These are phyloP conservation scores for Euphydryas editha DNA, from an alignment of 2,888 invertebrate genomes.

Conservation along the genomic window DNA sequence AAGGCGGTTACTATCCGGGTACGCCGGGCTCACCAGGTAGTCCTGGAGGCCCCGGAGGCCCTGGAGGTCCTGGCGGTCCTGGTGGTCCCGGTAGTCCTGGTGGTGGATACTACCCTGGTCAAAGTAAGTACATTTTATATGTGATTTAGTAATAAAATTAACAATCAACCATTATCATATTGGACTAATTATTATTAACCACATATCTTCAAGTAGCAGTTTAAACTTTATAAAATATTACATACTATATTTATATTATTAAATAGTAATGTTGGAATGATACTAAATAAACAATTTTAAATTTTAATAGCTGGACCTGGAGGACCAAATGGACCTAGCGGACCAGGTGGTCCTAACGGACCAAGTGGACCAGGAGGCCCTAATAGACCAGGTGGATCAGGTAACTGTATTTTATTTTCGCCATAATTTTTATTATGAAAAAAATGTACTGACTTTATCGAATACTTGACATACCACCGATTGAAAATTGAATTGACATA, in stretches of 20 bases:
- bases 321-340: constrained; percentile 35
- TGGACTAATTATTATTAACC: too few species aligned
- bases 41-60: constrained; percentile 53
- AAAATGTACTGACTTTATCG: too few species aligned
- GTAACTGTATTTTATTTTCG: constrained; percentile 23
- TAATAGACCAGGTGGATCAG: constrained; percentile 44
- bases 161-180: too few species aligned
- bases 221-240: not conserved
- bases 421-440: too few species aligned
- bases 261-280: too few species aligned
- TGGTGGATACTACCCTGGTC: constrained; percentile 35
- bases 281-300: not conserved
- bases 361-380: constrained; percentile 51
- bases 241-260: not conserved
- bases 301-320: constrained; percentile 39
- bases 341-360: constrained; percentile 46
- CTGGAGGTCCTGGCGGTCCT: constrained; percentile 34
- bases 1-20: constrained; percentile 67
- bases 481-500: too few species aligned
- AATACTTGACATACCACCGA: too few species aligned
- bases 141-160: not conserved
- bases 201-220: too few species aligned
- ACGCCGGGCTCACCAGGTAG: constrained; percentile 43
- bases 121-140: constrained; percentile 20
- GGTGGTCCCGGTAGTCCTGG: constrained; percentile 40